phyloP scores from a whole-genome alignment of 2,888 invertebrate species.

The Phyllotreta striolata region DNA sequence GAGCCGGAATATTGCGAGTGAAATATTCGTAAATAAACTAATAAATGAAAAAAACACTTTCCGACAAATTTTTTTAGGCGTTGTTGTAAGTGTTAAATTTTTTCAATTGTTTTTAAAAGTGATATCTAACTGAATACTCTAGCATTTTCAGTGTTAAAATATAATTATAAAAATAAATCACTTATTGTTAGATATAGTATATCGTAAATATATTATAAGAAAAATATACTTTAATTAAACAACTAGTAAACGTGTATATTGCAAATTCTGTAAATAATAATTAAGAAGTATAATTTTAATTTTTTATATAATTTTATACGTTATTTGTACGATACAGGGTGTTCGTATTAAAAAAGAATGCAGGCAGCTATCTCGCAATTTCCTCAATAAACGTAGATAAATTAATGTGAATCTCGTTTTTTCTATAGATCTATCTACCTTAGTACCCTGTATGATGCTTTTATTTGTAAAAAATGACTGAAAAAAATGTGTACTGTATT shows the following conservation, averaged over 20 bases:
- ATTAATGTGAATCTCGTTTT: slow-evolving; percentile 31
- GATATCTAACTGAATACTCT: slow-evolving; percentile 40
- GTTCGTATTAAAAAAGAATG: slow-evolving; percentile 43
- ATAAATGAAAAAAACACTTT: slow-evolving; percentile 21
- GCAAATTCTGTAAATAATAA: slow-evolving; percentile 50
- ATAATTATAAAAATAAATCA: slow-evolving; percentile 40
- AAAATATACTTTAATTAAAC: slow-evolving; percentile 46
- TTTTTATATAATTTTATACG: slow-evolving; percentile 54
- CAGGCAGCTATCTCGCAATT: slow-evolving; percentile 47
- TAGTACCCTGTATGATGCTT: slow-evolving; percentile 47
- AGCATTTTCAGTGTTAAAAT: slow-evolving; percentile 43
- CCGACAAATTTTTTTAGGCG: slow-evolving; percentile 29
- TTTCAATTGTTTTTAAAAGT: slow-evolving; percentile 32
- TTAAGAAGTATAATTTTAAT: slow-evolving; percentile 51
- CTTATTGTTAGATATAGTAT: slow-evolving; percentile 45
- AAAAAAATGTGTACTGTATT: slow-evolving; percentile 41
- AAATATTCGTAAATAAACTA: neutral
- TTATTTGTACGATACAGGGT: slow-evolving; percentile 54
- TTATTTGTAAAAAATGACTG: slow-evolving; percentile 50
- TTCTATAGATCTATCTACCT: slow-evolving; percentile 24
- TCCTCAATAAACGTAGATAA: slow-evolving; percentile 39
- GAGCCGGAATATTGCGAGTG: slow-evolving; percentile 38
- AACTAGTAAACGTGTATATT: slow-evolving; percentile 47
- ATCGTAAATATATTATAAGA: slow-evolving; percentile 42
- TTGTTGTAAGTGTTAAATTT: slow-evolving; percentile 33